These are phyloP conservation scores for Carlito syrichta DNA, from an alignment of 2,113 vertebrate species.

Conservation along the genomic window DNA sequence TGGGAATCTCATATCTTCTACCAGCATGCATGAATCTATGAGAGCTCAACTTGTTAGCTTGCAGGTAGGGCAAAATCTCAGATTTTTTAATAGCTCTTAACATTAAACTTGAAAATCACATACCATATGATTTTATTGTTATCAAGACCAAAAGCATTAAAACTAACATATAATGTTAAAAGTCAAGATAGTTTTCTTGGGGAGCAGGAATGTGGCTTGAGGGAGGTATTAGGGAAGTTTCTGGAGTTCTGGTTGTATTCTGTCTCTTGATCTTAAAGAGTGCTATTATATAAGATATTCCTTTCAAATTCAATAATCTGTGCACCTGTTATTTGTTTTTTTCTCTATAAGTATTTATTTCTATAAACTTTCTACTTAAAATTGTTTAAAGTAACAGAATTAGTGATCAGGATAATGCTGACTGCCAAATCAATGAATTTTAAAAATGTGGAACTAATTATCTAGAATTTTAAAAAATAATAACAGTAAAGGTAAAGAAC, in stretches of 20 bases:
- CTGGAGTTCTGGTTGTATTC: neutral
- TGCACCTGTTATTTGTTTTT: neutral
- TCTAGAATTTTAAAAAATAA: neutral
- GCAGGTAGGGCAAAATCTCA: neutral
- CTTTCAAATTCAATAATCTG: neutral
- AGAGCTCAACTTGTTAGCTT: neutral
- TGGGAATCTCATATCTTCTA: neutral
- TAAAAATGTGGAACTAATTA: neutral
- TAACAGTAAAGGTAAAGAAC: neutral
- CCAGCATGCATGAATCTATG: neutral
- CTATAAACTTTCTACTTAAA: neutral
- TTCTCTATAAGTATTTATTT: neutral
- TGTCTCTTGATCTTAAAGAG: neutral
- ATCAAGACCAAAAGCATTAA: neutral
- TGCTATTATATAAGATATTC: neutral
- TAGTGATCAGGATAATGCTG: neutral
- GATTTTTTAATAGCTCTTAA: neutral
- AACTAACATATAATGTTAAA: neutral
- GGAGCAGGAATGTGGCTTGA: neutral
- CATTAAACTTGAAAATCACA: neutral
- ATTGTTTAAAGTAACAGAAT: neutral
- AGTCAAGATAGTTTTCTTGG: neutral
- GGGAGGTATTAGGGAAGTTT: neutral
- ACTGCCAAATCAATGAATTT: neutral
- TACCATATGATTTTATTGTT: neutral